phyloP scores from a whole-genome alignment of 2,888 invertebrate species.

The Thereva unica region DNA sequence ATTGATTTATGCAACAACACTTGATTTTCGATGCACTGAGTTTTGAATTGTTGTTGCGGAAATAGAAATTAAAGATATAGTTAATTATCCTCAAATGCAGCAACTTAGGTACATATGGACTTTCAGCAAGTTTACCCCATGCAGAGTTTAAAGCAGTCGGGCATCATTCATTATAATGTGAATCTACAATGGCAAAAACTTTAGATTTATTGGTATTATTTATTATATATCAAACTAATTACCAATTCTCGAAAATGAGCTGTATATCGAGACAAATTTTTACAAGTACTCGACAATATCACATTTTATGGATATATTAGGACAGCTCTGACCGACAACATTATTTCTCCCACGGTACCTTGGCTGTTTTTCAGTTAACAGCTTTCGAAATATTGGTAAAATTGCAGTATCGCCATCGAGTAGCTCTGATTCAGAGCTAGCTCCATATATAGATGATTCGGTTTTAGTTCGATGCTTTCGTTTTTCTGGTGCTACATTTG shows the following conservation, averaged over 20 bases:
- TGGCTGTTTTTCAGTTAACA: slow-evolving; percentile 81
- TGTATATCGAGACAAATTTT: slow-evolving; percentile 43
- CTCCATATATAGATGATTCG: slow-evolving; percentile 67
- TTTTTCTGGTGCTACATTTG: slow-evolving; percentile 63
- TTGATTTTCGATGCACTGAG: too few species aligned
- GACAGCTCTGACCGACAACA: slow-evolving; percentile 78
- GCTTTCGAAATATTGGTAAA: slow-evolving; percentile 87
- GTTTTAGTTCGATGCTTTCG: slow-evolving; percentile 53
- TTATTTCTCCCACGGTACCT: slow-evolving; percentile 60
- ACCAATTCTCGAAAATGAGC: not conserved
- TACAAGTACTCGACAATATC: slow-evolving; percentile 94
- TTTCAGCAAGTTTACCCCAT: too few species aligned
- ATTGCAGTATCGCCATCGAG: slow-evolving; percentile 78
- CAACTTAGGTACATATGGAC: too few species aligned
- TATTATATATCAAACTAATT: too few species aligned
- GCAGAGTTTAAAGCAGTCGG: too few species aligned
- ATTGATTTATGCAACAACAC: too few species aligned
- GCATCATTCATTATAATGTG: too few species aligned
- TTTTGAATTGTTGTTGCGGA: too few species aligned
- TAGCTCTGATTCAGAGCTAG: slow-evolving; percentile 81
- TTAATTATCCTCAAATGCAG: too few species aligned
- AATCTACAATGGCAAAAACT: too few species aligned
- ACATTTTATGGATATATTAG: slow-evolving; percentile 93
- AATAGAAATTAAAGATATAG: too few species aligned
- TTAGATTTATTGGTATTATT: too few species aligned